phyloP scores from a whole-genome alignment of 2,797 vertebrate genomes.

The Gadopsis bispinosus region DNA sequence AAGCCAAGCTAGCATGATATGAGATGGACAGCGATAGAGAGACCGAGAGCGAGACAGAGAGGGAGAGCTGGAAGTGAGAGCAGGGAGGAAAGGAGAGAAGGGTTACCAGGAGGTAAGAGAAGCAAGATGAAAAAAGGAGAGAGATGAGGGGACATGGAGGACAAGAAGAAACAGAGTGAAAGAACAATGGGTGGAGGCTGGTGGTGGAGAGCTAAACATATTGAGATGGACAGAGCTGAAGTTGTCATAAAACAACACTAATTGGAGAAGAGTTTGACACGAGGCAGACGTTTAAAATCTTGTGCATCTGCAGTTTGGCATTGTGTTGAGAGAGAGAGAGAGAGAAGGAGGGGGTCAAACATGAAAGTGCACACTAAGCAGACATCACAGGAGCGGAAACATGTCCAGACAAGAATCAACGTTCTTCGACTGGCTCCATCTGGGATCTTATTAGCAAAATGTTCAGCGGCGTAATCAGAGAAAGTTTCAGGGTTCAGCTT shows the following conservation, averaged over 20 bases:
- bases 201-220: constrained; percentile 15
- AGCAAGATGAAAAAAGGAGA: too few relatives aligned
- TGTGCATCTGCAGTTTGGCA: constrained; percentile 57
- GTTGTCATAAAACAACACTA: constrained; percentile 54
- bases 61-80: constrained; percentile 14
- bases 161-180: background rate
- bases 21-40: constrained; percentile 40
- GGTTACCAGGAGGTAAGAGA: constrained; percentile 41
- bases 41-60: constrained; percentile 17
- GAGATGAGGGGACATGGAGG: too few relatives aligned
- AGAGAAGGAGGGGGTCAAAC: constrained; percentile 7
- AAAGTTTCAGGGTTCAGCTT: constrained; percentile 30
- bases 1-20: constrained; percentile 29
- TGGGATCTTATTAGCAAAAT: constrained; percentile 46
- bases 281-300: constrained; percentile 33
- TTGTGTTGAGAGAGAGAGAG: constrained; percentile 17
- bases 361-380: constrained; percentile 59
- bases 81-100: constrained; percentile 22
- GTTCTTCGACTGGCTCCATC: constrained; percentile 33
- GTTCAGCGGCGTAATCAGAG: background rate
- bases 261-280: constrained; percentile 58
- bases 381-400: constrained; percentile 43
- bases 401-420: constrained; percentile 51
- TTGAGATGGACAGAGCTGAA: constrained; percentile 35
- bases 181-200: constrained; percentile 4